Base-by-base conservation (phyloP, 2,888 invertebrate species). In the Micoletzkya japonica region DNA sequence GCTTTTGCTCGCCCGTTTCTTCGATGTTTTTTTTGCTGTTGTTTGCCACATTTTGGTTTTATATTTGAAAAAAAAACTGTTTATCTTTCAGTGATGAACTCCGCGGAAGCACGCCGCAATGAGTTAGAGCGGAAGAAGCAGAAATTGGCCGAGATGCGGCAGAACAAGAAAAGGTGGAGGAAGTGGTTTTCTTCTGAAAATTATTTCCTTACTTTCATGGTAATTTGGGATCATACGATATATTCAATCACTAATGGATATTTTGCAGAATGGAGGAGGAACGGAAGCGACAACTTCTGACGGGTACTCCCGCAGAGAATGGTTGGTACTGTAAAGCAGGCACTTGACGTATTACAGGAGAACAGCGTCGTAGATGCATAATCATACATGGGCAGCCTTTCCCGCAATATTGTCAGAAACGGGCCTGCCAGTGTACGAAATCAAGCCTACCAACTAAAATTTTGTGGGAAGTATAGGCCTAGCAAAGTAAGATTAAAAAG, bases 101-200 rank as follows among this genome's bases (percentile, higher is more conserved):
- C n/a, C n/a, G 50, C 57, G 10, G 74, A 54, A 14, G 73, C 74
- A 20, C 73, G 77, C 24, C 72, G 73, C 34, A 69, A 69, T 58
- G 78, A 81, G 64, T 64, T 81, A 72, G 78, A 81, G 67, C 73
- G 76, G 2, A 81, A 81, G 67, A 77, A 79, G 74, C 77, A 77
- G 70, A 71, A 69, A 52, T 52, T 81, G 67, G 81, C 81, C 28
- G 77, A 76, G 59, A 72, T 76, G 28, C 69, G 75, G 4, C 70
- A 70, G 36, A 60, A 68, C 50, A 75, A 74, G 61, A 36, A 70
- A n/a, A 32, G n/a, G n/a, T n/a, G n/a, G n/a, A n/a, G n/a, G n/a
- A n/a, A n/a, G n/a, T n/a, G n/a, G n/a, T n/a, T n/a, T n/a, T n/a
- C n/a, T n/a, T 37, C 20, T 26, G n/a, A n/a, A n/a, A n/a, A n/a